These are phyloP conservation scores for Drosophila seguyi DNA, from an alignment of 1,140 invertebrate genomes.

Conservation along the genomic window DNA sequence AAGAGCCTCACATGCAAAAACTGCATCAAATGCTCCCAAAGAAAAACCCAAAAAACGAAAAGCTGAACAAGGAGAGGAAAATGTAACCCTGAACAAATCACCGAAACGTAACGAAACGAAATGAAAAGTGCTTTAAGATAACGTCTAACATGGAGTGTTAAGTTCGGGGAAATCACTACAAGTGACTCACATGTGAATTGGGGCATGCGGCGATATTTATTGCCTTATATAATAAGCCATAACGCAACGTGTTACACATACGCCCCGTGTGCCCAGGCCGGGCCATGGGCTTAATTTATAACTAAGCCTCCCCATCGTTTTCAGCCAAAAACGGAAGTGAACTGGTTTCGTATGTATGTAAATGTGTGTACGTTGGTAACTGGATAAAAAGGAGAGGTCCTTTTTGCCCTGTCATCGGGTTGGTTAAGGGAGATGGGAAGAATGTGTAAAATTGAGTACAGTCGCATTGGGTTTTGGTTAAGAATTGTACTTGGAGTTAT, in stretches of 20 bases:
- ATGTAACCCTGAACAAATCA: constrained; percentile 56
- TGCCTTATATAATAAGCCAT: constrained; percentile 71
- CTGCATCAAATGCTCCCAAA: constrained; percentile 62
- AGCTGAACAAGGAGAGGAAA: constrained; percentile 1
- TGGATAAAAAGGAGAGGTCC: constrained; percentile 18
- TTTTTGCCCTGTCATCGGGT: constrained; percentile 66
- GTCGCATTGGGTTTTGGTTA: neutral
- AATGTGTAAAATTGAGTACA: neutral
- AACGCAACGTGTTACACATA: constrained; percentile 77
- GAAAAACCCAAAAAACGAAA: neutral
- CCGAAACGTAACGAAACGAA: constrained; percentile 31
- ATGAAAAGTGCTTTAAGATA: constrained; percentile 49
- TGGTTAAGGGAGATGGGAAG: neutral
- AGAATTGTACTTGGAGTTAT: no score
- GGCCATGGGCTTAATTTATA: constrained; percentile 68
- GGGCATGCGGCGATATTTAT: constrained; percentile 43
- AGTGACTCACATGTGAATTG: constrained; percentile 52
- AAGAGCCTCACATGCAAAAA: constrained; percentile 70
- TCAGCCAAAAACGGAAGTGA: constrained; percentile 65
- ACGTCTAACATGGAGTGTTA: constrained; percentile 34
- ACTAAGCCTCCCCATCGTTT: constrained; percentile 46
- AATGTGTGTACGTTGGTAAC: constrained; percentile 2
- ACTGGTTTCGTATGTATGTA: constrained; percentile 50
- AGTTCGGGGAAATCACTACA: constrained; percentile 18
- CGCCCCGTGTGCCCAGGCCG: constrained; percentile 51